phyloP scores from a whole-genome alignment of 2,113 vertebrate genomes.

The Sebastes fasciatus region DNA sequence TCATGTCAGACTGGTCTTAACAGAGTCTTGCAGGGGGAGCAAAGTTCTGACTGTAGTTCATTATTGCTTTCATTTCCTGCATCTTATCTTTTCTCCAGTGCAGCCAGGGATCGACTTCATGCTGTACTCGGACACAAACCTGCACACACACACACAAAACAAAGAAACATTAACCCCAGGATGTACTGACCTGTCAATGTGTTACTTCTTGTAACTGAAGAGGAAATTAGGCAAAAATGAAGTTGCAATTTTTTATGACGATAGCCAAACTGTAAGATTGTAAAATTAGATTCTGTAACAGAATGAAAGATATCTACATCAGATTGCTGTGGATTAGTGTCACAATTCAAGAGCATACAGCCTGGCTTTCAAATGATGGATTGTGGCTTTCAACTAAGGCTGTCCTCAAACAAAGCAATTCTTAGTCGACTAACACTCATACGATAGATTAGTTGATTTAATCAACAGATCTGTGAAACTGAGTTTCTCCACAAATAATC shows the following conservation, averaged over 20 bases:
- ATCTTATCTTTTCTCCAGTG: constrained; percentile 3
- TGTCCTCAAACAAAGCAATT: no score
- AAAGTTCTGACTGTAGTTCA: neutral
- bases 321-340: constrained; percentile 10
- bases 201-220: neutral
- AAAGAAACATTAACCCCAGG: neutral
- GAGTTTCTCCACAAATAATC: no score
- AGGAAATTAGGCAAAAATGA: neutral
- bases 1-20: constrained; percentile 2
- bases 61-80: constrained; percentile 55
- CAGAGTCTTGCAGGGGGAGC: neutral
- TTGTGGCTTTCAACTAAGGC: constrained; percentile 13
- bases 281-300: constrained; percentile 30
- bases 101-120: neutral
- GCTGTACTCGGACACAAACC: neutral
- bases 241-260: neutral
- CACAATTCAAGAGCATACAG: constrained; percentile 1
- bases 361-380: constrained; percentile 17
- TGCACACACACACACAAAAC: neutral
- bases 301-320: constrained; percentile 19
- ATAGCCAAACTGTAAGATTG: constrained; percentile 16
- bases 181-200: neutral
- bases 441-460: no score
- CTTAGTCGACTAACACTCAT: no score
- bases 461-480: no score